Conservation (phyloP, 2,888 invertebrate genomes). For the Peribatodes rhomboidaria region DNA sequence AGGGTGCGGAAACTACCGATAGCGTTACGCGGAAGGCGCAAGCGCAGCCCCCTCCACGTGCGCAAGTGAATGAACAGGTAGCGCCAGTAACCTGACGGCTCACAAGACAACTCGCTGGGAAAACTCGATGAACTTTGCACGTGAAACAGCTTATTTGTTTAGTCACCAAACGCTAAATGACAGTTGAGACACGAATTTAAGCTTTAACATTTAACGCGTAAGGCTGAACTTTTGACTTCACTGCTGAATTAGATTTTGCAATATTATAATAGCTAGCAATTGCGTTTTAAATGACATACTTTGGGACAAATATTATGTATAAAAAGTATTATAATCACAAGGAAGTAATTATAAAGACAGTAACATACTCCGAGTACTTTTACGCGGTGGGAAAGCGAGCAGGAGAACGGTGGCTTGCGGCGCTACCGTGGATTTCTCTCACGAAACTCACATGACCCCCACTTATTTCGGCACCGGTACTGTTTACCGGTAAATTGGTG, state of each 20-base stretch:
- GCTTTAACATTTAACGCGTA: constrained; percentile 25
- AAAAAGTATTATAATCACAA: constrained; percentile 17
- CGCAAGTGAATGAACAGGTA: constrained; percentile 81
- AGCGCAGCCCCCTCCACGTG: constrained; percentile 79
- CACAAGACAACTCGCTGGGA: constrained; percentile 50
- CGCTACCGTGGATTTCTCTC: constrained; percentile 81
- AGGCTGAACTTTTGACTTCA: constrained; percentile 14
- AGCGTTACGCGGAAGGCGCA: constrained; percentile 84
- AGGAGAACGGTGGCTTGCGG: constrained; percentile 74
- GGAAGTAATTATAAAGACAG: constrained; percentile 45
- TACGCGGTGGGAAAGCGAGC: constrained; percentile 77
- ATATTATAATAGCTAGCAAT: constrained; percentile 34
- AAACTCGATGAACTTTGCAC: constrained; percentile 48
- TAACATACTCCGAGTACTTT: constrained; percentile 46
- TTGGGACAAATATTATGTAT: background rate
- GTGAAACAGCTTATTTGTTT: constrained; percentile 43
- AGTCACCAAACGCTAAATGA: constrained; percentile 31
- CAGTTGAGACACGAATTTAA: constrained; percentile 28
- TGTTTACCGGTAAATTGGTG: constrained; percentile 75
- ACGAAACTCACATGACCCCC: constrained; percentile 73
- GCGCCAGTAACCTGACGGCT: constrained; percentile 70
- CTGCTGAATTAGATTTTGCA: constrained; percentile 15
- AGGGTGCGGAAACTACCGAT: constrained; percentile 86
- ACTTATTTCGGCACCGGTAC: constrained; percentile 77
- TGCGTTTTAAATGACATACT: constrained; percentile 20